Conservation (phyloP, 2,888 invertebrate species). For the Spodoptera picta region DNA sequence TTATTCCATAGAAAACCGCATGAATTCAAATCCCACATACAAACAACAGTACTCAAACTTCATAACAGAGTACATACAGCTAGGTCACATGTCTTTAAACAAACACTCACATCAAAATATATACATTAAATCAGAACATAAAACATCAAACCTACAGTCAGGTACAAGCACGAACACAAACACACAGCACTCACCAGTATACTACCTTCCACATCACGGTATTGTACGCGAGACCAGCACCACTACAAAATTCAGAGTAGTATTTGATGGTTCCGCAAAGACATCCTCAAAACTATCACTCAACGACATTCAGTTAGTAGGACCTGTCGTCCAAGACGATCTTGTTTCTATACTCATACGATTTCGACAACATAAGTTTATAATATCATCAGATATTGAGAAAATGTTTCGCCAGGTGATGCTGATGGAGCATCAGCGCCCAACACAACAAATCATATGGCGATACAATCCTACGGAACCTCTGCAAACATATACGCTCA, state of each 20-base stretch:
- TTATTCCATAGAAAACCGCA: slow-evolving; percentile 3
- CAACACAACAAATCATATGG: slow-evolving; percentile 6
- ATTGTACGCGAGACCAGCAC: slow-evolving; percentile 1
- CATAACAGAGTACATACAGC: slow-evolving; percentile 1
- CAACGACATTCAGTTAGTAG: neutral
- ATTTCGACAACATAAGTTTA: slow-evolving; percentile 3
- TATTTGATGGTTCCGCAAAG: slow-evolving; percentile 1
- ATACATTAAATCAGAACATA: neutral
- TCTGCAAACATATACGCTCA: neutral
- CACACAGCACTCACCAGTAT: too few relatives aligned
- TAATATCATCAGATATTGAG: slow-evolving; percentile 1
- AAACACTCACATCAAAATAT: neutral
- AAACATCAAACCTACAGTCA: too few relatives aligned
- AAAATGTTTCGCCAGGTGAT: slow-evolving; percentile 5
- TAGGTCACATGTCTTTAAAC: slow-evolving; percentile 5
- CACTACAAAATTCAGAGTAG: too few relatives aligned
- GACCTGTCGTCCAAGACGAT: slow-evolving; percentile 4
- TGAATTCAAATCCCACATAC: neutral
- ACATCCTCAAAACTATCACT: neutral
- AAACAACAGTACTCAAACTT: slow-evolving; percentile 7
- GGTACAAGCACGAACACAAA: too few relatives aligned
- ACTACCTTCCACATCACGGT: slow-evolving; percentile 7
- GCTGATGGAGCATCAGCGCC: neutral
- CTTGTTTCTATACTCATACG: slow-evolving; percentile 1
- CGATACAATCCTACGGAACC: slow-evolving; percentile 7